phyloP scores from a whole-genome alignment of 2,797 vertebrate genomes.

The Malurus leucopterus region DNA sequence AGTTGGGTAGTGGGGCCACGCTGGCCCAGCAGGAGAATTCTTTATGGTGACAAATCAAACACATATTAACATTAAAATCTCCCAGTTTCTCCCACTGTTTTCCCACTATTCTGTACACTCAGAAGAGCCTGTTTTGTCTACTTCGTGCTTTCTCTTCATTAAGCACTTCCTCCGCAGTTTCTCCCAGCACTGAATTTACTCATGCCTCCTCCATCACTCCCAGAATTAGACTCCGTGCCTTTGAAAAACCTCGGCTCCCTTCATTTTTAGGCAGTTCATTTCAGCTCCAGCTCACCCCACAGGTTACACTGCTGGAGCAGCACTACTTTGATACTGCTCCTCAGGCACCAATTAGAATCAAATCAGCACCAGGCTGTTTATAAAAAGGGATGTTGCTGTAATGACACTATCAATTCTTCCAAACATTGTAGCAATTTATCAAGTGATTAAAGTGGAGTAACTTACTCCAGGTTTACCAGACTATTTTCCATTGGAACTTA shows the following conservation, averaged over 20 bases:
- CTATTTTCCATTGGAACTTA: conserved; percentile 59
- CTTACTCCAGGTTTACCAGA: conserved; percentile 64
- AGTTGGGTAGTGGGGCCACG: background rate
- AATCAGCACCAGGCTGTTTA: conserved; percentile 57
- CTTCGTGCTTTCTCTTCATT: background rate
- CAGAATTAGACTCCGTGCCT: background rate
- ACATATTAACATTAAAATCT: fast-evolving
- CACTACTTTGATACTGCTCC: conserved; percentile 26
- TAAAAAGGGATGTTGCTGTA: conserved; percentile 57
- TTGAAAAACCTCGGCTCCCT: background rate
- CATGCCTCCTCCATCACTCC: background rate
- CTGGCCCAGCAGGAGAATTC: background rate
- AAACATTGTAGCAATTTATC: conserved; percentile 63
- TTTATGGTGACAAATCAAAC: background rate
- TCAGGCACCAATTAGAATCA: conserved; percentile 58
- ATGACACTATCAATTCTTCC: conserved; percentile 64
- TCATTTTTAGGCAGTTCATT: conserved; percentile 13
- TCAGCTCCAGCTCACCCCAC: background rate
- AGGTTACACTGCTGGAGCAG: conserved; percentile 14
- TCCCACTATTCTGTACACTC: background rate
- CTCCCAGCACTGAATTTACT: background rate
- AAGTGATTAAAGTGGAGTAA: conserved; percentile 65
- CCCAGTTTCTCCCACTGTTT: background rate
- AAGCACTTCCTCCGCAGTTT: background rate
- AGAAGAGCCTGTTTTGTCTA: background rate